Percentiles rank a stretch among this genome's conserved stretches.
phyloP scores from a whole-genome alignment of 2,888 invertebrate species.

The Malachius bipustulatus region DNA sequence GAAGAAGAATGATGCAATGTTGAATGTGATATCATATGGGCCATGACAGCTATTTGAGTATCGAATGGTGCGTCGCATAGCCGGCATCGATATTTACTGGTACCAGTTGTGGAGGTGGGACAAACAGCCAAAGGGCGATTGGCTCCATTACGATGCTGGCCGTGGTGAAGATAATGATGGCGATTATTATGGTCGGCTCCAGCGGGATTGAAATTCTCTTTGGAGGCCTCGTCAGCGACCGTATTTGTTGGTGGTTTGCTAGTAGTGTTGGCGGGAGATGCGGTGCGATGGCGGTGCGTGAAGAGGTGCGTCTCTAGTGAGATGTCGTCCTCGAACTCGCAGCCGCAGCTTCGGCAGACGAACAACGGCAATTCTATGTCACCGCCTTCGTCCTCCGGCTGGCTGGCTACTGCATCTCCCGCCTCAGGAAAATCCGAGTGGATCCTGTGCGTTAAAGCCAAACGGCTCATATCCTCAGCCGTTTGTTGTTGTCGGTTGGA shows the following conservation, averaged over 20 bases:
- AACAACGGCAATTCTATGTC: constrained; percentile 39
- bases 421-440: constrained; percentile 52
- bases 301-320: constrained; percentile 40
- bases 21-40: constrained; percentile 40
- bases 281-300: constrained; percentile 36
- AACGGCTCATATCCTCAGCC: constrained; percentile 33
- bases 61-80: constrained; percentile 38
- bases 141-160: too few relatives aligned
- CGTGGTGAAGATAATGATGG: too few relatives aligned
- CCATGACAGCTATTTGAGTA: constrained; percentile 37
- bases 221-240: constrained; percentile 34
- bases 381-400: constrained; percentile 33
- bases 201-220: constrained; percentile 36
- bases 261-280: constrained; percentile 41
- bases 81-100: constrained; percentile 39
- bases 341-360: constrained; percentile 42
- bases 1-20: constrained; percentile 30
- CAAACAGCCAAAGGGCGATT: too few relatives aligned
- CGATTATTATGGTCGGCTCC: too few relatives aligned
- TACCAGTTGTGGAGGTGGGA: too few relatives aligned
- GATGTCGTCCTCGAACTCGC: constrained; percentile 41
- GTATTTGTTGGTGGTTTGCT: too few relatives aligned
- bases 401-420: constrained; percentile 41
- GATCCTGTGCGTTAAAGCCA: constrained; percentile 31
- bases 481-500: too few relatives aligned